phyloP scores from a whole-genome alignment of 2,888 invertebrate species.

The Scrobipalpa costella region DNA sequence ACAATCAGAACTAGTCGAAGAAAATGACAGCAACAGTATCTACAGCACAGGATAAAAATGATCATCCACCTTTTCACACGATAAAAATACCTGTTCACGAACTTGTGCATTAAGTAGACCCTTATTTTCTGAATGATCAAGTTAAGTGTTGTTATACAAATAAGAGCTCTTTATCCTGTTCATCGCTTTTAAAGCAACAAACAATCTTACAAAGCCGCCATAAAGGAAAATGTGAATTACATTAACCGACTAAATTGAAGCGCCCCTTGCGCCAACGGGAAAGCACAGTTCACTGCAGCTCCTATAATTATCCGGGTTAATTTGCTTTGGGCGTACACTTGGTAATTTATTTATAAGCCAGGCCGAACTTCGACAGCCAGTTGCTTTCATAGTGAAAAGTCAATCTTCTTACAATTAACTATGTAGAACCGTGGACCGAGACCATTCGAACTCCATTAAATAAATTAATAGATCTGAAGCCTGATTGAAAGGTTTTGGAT shows the following conservation, averaged over 20 bases:
- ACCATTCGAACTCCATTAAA: conserved; percentile 15
- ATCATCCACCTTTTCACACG: too few relatives aligned
- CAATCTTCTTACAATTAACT: conserved; percentile 26
- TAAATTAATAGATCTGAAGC: conserved; percentile 2
- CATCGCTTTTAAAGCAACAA: too few relatives aligned
- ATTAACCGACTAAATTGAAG: conserved; percentile 3
- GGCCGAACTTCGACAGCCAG: conserved; percentile 1
- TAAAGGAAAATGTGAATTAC: background rate
- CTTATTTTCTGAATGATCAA: too few relatives aligned
- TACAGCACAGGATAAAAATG: too few relatives aligned
- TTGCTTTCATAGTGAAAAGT: conserved; percentile 14
- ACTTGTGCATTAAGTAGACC: too few relatives aligned
- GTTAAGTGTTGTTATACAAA: too few relatives aligned
- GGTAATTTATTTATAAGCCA: conserved; percentile 13
- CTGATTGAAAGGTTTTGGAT: conserved; percentile 16
- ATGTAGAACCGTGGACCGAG: conserved; percentile 18
- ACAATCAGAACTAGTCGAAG: too few relatives aligned
- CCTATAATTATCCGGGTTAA: conserved; percentile 1
- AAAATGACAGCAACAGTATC: too few relatives aligned
- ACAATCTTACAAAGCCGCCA: too few relatives aligned
- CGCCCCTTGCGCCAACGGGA: background rate
- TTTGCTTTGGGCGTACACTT: conserved; percentile 10
- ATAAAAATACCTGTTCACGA: too few relatives aligned
- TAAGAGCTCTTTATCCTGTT: too few relatives aligned
- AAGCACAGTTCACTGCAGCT: conserved; percentile 4